Conservation (phyloP, 2,113 vertebrate genomes). For the Notechis scutatus region DNA sequence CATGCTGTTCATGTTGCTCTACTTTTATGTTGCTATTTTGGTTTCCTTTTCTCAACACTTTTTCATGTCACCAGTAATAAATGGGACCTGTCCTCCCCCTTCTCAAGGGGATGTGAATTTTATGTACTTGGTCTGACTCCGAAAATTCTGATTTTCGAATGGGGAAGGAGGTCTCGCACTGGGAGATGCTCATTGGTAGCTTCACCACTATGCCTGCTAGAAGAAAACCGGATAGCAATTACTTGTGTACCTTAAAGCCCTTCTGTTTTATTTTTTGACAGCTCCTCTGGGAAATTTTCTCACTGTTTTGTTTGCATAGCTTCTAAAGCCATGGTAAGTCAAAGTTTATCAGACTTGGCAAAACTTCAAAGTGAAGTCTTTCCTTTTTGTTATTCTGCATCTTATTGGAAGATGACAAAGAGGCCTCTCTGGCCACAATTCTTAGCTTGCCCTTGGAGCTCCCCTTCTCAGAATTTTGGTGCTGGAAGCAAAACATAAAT, state of each 20-base stretch:
- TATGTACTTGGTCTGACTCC: constrained; percentile 47
- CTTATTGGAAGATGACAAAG: background rate
- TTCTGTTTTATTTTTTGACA: constrained; percentile 18
- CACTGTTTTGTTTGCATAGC: background rate
- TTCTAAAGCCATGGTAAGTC: background rate
- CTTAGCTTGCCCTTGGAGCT: background rate
- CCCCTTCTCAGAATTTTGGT: background rate
- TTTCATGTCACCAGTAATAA: constrained; percentile 51
- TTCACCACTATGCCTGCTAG: background rate
- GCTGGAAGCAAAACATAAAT: background rate
- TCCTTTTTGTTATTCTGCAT: background rate
- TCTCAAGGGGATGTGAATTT: constrained; percentile 46
- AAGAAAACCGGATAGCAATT: constrained; percentile 20
- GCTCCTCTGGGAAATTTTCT: background rate
- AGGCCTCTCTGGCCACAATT: background rate
- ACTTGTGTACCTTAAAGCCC: constrained; percentile 28
- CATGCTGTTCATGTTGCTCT: constrained; percentile 29
- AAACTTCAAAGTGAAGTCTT: background rate
- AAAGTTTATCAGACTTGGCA: background rate
- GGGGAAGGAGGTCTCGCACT: constrained; percentile 26
- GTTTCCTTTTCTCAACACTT: constrained; percentile 58
- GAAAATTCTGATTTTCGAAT: constrained; percentile 28
- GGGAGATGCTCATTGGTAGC: constrained; percentile 12
- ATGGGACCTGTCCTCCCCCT: constrained; percentile 36
- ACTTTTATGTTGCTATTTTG: constrained; percentile 56